These are phyloP conservation scores for Acrocephalus scirpaceus DNA, from an alignment of 2,797 vertebrate species.

Conservation along the genomic window DNA sequence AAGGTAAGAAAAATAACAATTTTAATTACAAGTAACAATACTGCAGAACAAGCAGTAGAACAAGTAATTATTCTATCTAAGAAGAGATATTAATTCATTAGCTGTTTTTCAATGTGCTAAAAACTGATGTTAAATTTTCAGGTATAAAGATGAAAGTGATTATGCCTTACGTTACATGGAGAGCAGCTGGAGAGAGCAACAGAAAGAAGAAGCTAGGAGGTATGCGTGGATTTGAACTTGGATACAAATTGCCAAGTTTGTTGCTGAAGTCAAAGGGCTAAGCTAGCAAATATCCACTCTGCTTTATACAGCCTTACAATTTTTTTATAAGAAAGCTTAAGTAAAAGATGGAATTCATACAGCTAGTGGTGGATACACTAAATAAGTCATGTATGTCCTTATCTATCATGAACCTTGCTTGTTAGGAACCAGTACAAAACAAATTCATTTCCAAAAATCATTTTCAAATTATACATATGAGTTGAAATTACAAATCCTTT, in stretches of 20 bases:
- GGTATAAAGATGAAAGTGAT: conserved; percentile 97
- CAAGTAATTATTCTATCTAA: not conserved
- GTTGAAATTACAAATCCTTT: not conserved
- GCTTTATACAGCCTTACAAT: not conserved
- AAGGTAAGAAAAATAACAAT: conserved; percentile 76
- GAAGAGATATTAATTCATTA: not conserved
- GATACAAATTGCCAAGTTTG: not conserved
- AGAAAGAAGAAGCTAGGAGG: conserved; percentile 97
- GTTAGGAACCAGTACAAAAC: not conserved
- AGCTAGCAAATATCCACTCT: not conserved
- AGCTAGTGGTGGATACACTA: not conserved
- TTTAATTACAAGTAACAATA: not conserved
- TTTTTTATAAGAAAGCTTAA: not conserved
- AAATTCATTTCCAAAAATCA: not conserved
- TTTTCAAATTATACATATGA: not conserved
- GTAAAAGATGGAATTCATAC: not conserved
- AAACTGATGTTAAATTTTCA: conserved; percentile 59
- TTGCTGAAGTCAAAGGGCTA: not conserved
- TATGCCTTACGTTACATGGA: conserved; percentile 98
- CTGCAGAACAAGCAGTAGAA: not conserved
- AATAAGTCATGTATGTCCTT: not conserved
- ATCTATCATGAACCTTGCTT: not conserved
- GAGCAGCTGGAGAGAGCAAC: conserved; percentile 95
- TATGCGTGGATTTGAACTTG: conserved; percentile 50
- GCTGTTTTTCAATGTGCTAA: not conserved